Conservation (phyloP, 92 coral and sea anemone genomes). For the Actinostola sp. region DNA sequence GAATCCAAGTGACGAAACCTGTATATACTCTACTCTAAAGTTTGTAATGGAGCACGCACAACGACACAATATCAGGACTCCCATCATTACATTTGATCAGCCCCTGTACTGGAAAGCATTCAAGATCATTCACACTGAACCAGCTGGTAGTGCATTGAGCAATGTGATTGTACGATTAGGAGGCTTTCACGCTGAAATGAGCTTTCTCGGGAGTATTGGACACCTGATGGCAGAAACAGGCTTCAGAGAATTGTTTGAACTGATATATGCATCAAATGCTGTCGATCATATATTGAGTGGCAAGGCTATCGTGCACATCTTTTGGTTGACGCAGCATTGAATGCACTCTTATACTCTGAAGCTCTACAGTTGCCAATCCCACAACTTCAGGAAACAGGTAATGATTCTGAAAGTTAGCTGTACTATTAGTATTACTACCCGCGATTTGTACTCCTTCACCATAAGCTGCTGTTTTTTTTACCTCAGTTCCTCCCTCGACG, state of each 20-base stretch:
- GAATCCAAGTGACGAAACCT: slow-evolving; percentile 37
- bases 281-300: slow-evolving; percentile 50
- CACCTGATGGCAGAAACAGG: slow-evolving; percentile 53
- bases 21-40: slow-evolving; percentile 23
- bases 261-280: slow-evolving; percentile 29
- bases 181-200: slow-evolving; percentile 45
- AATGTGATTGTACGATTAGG: slow-evolving; percentile 37
- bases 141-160: slow-evolving; percentile 11
- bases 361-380: slow-evolving; percentile 49
- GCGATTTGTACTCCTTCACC: too few species aligned
- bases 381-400: too few species aligned
- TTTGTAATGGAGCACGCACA: slow-evolving; percentile 19
- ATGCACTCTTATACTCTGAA: slow-evolving; percentile 41
- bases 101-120: slow-evolving; percentile 50
- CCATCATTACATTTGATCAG: slow-evolving; percentile 43
- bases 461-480: too few species aligned
- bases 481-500: too few species aligned
- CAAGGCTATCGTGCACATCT: slow-evolving; percentile 55
- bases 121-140: slow-evolving; percentile 12
- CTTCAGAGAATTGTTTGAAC: slow-evolving; percentile 27
- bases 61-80: neutral
- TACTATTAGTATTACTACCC: too few species aligned
- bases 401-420: too few species aligned
- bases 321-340: slow-evolving; percentile 47
- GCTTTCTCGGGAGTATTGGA: slow-evolving; percentile 46